Base-by-base conservation (phyloP, 2,113 vertebrate genomes). In the Lasiurus cinereus region DNA sequence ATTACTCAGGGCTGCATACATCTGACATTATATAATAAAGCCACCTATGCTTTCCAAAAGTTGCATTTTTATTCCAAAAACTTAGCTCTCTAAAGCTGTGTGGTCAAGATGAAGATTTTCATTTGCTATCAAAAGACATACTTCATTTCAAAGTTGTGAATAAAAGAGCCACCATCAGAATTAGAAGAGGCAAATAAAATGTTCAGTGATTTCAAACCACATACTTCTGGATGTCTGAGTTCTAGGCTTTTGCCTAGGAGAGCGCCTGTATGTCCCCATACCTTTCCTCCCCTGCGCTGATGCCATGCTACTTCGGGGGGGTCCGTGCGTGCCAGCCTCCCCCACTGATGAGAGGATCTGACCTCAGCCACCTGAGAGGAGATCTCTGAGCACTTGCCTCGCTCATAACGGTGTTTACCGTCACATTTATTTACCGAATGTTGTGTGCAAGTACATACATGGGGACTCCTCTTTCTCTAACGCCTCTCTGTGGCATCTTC, bases 21-120 rank as follows among this genome's bases (percentile, higher is more conserved):
- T 54, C 27, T 87, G 83, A 66, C 36, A 5, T 39, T 67, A n/a
- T 36, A 72, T 84, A 92, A 56, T 78, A 91, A 93, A 78, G 43
- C 16, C 33, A 89, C 48, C 70, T 48, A 9, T 56, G 21, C 10
- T 69, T 86, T 96, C 83, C 9, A n/a, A 62, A 95, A 74, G 70
- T 36, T 46, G 19, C 22, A 18, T 39, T 76, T 83, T 72, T 11
- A 78, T 73, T 67, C 48, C 31, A 66, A 88, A 88, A 83, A 54
- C 8, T 5, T 50, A 80, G 19, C 39, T 84, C 15, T 76, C 33
- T 76, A n/a, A 77, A 80, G 5, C 2, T 24, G 1, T 13, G 8
- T 83, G 6, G 11, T 69, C 39, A 62, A 13, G 29, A 67, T 84
- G 73, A 50, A 4, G 3, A 29, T 56, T 88, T 62, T 90, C 5